phyloP scores from a whole-genome alignment of 2,888 invertebrate genomes.

The Scaptomyza flava region DNA sequence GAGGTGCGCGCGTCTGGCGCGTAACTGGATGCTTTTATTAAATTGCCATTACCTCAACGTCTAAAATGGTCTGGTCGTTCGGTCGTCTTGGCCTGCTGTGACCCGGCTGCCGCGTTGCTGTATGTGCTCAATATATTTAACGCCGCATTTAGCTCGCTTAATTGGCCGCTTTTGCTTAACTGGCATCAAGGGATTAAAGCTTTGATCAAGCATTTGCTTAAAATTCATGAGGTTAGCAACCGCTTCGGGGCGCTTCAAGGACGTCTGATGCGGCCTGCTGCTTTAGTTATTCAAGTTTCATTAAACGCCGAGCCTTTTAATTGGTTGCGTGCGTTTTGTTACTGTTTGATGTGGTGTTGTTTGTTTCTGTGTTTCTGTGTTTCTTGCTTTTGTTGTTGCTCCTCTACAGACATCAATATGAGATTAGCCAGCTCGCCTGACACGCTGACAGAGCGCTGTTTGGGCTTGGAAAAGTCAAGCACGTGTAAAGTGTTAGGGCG shows the following conservation, averaged over 20 bases:
- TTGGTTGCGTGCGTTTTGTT: constrained; percentile 41
- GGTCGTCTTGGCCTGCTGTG: constrained; percentile 5
- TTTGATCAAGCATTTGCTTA: constrained; percentile 73
- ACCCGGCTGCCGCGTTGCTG: constrained; percentile 21
- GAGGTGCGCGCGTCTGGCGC: constrained; percentile 58
- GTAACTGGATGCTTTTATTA: constrained; percentile 62
- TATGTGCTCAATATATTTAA: constrained; percentile 62
- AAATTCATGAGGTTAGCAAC: constrained; percentile 60
- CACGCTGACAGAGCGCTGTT: constrained; percentile 54
- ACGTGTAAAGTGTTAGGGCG: constrained; percentile 16
- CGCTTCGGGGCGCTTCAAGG: constrained; percentile 48
- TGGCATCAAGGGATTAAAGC: constrained; percentile 74
- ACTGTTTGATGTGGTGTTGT: constrained; percentile 8
- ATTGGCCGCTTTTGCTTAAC: constrained; percentile 72
- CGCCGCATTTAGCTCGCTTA: constrained; percentile 71
- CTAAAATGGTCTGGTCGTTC: constrained; percentile 30
- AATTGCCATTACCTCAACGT: constrained; percentile 56
- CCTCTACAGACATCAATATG: constrained; percentile 61
- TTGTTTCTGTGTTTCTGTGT: constrained; percentile 1
- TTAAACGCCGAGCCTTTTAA: constrained; percentile 65
- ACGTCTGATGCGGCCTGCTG: constrained; percentile 28
- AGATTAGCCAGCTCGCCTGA: constrained; percentile 62
- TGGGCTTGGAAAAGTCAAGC: constrained; percentile 49
- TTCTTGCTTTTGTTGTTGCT: constrained; percentile 5
- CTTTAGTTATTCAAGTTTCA: constrained; percentile 64